A percentile compares a stretch with the other conserved stretches of the same genome.
Evolutionary conservation across 2,113 vertebrate species (phyloP).

Genomic region (Neodon shergylaensis): DNA sequence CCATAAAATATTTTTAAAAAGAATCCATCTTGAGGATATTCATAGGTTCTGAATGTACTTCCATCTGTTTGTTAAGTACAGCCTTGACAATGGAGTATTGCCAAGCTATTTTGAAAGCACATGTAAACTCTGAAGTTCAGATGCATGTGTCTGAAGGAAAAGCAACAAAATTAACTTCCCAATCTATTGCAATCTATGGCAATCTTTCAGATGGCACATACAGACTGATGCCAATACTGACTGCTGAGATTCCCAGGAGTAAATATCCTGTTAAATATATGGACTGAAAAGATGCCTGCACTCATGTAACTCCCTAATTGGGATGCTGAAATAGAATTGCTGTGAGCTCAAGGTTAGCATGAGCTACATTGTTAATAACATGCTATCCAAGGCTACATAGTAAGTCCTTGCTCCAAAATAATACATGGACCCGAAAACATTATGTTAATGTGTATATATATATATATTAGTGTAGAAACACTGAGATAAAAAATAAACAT

Average conservation of each 20-base stretch:
- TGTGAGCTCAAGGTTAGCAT: neutral
- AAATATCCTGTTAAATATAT: neutral
- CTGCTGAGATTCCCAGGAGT: neutral
- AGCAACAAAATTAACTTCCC: conserved; percentile 25
- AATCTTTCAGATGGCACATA: neutral
- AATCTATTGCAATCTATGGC: neutral
- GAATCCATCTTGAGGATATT: neutral
- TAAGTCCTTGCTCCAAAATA: neutral
- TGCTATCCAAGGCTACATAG: neutral
- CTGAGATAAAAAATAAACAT: neutral
- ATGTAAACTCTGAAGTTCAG: neutral
- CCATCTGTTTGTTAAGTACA: neutral
- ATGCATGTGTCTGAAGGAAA: neutral
- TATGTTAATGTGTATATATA: neutral
- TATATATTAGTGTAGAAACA: neutral
- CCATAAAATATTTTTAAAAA: no score
- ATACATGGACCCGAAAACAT: neutral
- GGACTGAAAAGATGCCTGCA: neutral
- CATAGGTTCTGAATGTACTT: neutral
- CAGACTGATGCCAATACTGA: neutral
- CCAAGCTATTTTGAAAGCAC: neutral
- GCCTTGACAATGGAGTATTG: neutral
- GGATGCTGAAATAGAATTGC: neutral
- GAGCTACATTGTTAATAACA: neutral
- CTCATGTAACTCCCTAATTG: neutral